Conservation (phyloP, 1,140 invertebrate genomes). For the Drosophila sturtevanti region DNA sequence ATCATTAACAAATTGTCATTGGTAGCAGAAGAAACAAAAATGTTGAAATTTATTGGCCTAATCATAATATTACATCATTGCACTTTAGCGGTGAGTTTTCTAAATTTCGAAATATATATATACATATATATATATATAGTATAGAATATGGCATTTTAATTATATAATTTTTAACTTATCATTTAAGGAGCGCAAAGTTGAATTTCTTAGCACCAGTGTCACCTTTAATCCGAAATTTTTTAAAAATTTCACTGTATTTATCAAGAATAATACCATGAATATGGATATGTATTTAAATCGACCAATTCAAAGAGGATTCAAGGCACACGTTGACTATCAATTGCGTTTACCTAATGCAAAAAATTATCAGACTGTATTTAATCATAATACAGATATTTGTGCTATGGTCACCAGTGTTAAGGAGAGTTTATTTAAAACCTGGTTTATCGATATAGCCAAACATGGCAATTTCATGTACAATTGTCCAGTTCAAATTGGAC, state of each 20-base stretch:
- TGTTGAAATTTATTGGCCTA: slow-evolving; percentile 26
- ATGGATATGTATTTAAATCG: slow-evolving; percentile 54
- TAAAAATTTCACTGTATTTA: slow-evolving; percentile 45
- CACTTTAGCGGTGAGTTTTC: slow-evolving; percentile 18
- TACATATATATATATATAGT: neutral
- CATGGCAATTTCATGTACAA: slow-evolving; percentile 62
- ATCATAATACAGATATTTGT: slow-evolving; percentile 56
- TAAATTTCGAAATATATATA: too few relatives aligned
- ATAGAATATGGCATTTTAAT: too few relatives aligned
- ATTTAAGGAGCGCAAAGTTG: slow-evolving; percentile 49
- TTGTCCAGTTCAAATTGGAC: slow-evolving; percentile 55
- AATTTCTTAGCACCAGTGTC: slow-evolving; percentile 30
- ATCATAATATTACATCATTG: neutral
- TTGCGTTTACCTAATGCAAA: slow-evolving; percentile 65
- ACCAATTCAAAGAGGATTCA: slow-evolving; percentile 53
- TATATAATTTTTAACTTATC: neutral
- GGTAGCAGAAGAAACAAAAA: slow-evolving; percentile 11
- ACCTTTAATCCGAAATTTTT: slow-evolving; percentile 57
- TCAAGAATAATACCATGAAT: slow-evolving; percentile 41
- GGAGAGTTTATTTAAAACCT: slow-evolving; percentile 57
- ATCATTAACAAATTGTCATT: slow-evolving; percentile 31
- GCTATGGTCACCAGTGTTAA: slow-evolving; percentile 46
- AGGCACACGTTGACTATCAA: slow-evolving; percentile 56
- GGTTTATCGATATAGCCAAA: slow-evolving; percentile 60
- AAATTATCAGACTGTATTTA: slow-evolving; percentile 60